These are phyloP conservation scores for Xanthia togata DNA, from an alignment of 2,888 invertebrate genomes.

Conservation along the genomic window DNA sequence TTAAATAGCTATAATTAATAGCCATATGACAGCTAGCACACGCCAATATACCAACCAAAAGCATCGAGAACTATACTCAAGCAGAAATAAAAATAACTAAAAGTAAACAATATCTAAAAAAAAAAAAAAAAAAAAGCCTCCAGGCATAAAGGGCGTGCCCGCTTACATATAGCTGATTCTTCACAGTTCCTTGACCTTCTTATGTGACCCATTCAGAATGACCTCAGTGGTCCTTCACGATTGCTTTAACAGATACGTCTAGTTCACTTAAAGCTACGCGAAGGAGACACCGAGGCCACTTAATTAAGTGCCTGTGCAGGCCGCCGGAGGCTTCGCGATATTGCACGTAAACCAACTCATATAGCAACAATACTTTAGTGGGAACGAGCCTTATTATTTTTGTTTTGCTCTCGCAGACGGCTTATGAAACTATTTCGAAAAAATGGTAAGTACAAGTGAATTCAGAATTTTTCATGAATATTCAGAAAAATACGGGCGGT, in stretches of 20 bases:
- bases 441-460: not conserved
- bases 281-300: slow-evolving; percentile 47
- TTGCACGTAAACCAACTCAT: slow-evolving; percentile 51
- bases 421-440: not conserved
- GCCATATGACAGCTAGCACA: no score
- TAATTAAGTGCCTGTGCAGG: slow-evolving; percentile 53
- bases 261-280: slow-evolving; percentile 50
- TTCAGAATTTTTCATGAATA: no score
- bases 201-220: slow-evolving; percentile 27
- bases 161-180: no score
- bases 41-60: no score
- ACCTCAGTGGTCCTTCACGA: slow-evolving; percentile 42
- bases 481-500: no score
- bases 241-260: slow-evolving; percentile 40
- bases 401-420: not conserved
- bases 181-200: slow-evolving; percentile 22
- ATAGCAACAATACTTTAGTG: slow-evolving; percentile 26
- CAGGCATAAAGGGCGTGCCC: no score
- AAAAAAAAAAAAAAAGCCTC: no score
- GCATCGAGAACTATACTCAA: no score
- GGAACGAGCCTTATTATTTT: slow-evolving; percentile 24
- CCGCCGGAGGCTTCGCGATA: slow-evolving; percentile 33
- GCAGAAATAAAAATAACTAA: no score
- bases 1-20: no score
- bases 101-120: no score